Evolutionary conservation across 2,888 invertebrate species (phyloP).

Genomic region (Colletes collaris): DNA sequence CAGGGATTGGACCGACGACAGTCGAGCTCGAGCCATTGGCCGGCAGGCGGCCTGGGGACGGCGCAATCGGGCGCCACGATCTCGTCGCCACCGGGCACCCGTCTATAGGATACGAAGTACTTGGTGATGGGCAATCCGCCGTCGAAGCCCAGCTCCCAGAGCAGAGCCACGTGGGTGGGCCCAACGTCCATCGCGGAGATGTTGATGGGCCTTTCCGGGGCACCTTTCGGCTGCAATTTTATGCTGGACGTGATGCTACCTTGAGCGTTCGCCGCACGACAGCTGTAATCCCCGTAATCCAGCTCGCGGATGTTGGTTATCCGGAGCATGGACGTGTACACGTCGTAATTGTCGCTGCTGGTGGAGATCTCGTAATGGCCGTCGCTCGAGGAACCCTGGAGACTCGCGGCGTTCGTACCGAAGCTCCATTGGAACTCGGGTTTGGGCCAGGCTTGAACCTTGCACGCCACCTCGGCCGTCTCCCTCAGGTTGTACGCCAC

Average conservation of each 20-base stretch:
- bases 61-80: conserved; percentile 87
- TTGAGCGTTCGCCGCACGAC: conserved; percentile 92
- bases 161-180: conserved; percentile 90
- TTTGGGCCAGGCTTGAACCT: conserved; percentile 95
- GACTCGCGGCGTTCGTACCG: conserved; percentile 89
- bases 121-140: conserved; percentile 94
- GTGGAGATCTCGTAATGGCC: conserved; percentile 94
- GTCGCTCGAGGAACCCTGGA: conserved; percentile 90
- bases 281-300: conserved; percentile 96
- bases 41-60: conserved; percentile 84
- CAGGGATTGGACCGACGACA: conserved; percentile 94
- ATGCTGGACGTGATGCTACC: conserved; percentile 91
- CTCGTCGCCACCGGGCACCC: conserved; percentile 87
- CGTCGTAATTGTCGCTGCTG: conserved; percentile 92
- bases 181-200: conserved; percentile 90
- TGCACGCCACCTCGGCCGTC: conserved; percentile 93
- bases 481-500: conserved; percentile 94
- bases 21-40: conserved; percentile 92
- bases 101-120: conserved; percentile 92
- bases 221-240: conserved; percentile 92
- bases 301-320: conserved; percentile 90
- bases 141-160: conserved; percentile 96
- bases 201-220: conserved; percentile 92
- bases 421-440: conserved; percentile 97
- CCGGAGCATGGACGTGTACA: conserved; percentile 91